These are phyloP conservation scores for Bergia sp. DNA, from an alignment of 92 coral and sea anemone species.

Conservation along the genomic window DNA sequence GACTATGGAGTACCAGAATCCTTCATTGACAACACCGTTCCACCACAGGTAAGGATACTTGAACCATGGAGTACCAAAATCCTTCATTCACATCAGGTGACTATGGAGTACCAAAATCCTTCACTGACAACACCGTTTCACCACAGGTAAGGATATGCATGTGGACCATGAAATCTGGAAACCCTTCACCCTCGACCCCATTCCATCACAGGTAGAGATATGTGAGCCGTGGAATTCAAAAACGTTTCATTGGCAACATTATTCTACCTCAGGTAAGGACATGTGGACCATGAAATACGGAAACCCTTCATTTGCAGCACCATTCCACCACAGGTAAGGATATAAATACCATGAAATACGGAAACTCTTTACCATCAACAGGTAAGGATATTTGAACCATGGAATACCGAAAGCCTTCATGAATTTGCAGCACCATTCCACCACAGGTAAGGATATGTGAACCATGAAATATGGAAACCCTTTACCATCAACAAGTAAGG, in stretches of 20 bases:
- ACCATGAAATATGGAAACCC: too few species aligned
- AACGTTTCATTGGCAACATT: too few species aligned
- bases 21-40: too few species aligned
- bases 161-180: constrained; percentile 70
- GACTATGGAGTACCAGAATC: too few species aligned
- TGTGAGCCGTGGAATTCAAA: not conserved
- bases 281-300: constrained; percentile 69
- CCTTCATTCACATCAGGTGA: constrained; percentile 60
- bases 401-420: constrained; percentile 64
- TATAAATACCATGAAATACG: not conserved
- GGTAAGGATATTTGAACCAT: constrained; percentile 85
- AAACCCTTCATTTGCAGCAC: constrained; percentile 41
- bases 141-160: too few species aligned
- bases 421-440: not conserved
- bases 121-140: constrained; percentile 7
- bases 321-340: constrained; percentile 1
- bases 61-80: constrained; percentile 75
- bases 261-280: not conserved
- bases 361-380: not conserved
- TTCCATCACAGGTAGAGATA: not conserved
- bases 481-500: constrained; percentile 61
- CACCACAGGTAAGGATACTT: constrained; percentile 67
- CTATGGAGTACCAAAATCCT: constrained; percentile 65
- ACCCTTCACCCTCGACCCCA: constrained; percentile 42
- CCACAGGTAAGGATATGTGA: too few species aligned